Percentiles rank a stretch among this genome's conserved stretches.
These are phyloP conservation scores for Stomorhina lunata DNA, from an alignment of 2,888 invertebrate species.

Conservation along the genomic window DNA sequence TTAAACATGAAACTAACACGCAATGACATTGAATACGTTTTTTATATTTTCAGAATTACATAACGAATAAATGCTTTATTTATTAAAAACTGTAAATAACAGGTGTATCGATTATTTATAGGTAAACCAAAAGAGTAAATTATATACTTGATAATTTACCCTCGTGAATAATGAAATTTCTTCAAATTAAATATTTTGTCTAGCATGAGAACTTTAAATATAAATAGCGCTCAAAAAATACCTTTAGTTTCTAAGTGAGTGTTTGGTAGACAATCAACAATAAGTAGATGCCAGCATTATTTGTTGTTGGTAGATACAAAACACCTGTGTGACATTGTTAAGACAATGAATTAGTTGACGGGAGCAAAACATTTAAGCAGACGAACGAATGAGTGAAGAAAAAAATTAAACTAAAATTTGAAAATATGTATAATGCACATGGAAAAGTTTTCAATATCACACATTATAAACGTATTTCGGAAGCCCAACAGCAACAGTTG, in stretches of 20 bases:
- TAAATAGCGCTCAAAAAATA: background rate
- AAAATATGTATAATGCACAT: slow-evolving; percentile 12
- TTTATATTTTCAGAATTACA: background rate
- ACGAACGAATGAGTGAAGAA: background rate
- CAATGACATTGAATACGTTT: background rate
- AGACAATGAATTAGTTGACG: slow-evolving; percentile 50
- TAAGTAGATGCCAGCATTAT: slow-evolving; percentile 40
- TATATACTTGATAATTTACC: background rate
- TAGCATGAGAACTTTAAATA: background rate
- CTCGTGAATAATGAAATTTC: background rate
- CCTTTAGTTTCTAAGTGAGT: background rate
- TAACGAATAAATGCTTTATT: too few relatives aligned
- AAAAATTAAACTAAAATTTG: background rate
- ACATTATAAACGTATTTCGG: slow-evolving; percentile 42
- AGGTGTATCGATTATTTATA: too few relatives aligned
- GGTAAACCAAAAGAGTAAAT: too few relatives aligned
- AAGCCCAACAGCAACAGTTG: slow-evolving; percentile 63
- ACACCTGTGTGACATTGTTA: slow-evolving; percentile 57
- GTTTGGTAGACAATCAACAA: slow-evolving; percentile 32
- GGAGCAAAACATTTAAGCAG: slow-evolving; percentile 10
- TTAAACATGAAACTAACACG: background rate
- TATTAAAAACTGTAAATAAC: too few relatives aligned
- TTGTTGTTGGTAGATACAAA: slow-evolving; percentile 14
- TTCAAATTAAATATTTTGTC: background rate
- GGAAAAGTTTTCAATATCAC: slow-evolving; percentile 53